Evolutionary conservation across 1,140 invertebrate genomes (phyloP), one percentile per base, ranked within the genome.

Genomic region (Zophobas morio): DNA sequence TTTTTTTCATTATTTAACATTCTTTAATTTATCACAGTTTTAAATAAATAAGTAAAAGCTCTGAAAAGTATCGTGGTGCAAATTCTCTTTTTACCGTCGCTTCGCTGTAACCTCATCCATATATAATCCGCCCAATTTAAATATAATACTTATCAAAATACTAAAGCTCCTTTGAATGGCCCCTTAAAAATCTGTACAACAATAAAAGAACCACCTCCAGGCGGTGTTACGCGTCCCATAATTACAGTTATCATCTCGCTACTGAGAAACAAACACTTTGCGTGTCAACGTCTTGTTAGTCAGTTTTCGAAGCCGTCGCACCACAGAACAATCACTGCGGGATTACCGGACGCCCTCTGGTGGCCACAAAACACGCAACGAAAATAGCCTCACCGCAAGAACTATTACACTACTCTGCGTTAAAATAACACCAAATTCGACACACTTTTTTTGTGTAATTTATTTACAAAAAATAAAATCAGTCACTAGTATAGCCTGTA

Each of bases 261-360:
- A 51, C 37, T 20, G 20, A 37, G 70, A 49, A 53, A 1, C 70
- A 49, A 53, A 1, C 70, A 51, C 54, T 73, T 73, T 32, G 71
- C 49, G 54, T 73, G 71, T 73, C 71, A 73, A 39, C 71, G 51
- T 54, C 71, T 73, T 49, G 71, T 73, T 54, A 73, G 36, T 20
- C 20, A 34, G 54, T 56, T 40, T 70, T 33, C 49, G 4, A n/a
- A 20, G 49, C 49, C 49, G 49, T 51, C 49, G 49, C 4, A 2
- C 2, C 20, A 20, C 20, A 20, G 53, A 6, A 32, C 60, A 66
- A 66, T 66, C 60, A 60, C 34, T 46, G 6, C 42, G 6, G 6
- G 8, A 36, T 40, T 37, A 35, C 33, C 63, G 20, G 47, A 47
- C 51, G 71, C 49, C 49, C 49, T 36, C 54, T 72, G 42, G 46